Evolutionary conservation across 2,113 vertebrate species (phyloP).

Genomic region (Spea bombifrons): DNA sequence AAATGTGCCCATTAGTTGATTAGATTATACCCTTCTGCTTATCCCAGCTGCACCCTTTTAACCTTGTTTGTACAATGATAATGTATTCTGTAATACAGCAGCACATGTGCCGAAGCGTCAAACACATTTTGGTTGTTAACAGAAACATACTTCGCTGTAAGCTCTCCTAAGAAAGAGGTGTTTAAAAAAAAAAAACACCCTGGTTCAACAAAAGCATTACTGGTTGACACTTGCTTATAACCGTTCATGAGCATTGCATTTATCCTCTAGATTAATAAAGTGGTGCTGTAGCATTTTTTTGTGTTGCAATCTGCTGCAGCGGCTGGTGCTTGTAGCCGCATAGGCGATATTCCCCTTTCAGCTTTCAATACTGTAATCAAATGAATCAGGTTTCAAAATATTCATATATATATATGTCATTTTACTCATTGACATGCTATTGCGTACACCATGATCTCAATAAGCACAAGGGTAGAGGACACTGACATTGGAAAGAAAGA

Average conservation of each 20-base stretch:
- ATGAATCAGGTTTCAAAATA: neutral
- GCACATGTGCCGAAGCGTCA: constrained; percentile 22
- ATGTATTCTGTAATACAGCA: constrained; percentile 29
- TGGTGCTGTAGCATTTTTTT: constrained; percentile 15
- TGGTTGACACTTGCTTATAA: constrained; percentile 26
- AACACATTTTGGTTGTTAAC: constrained; percentile 13
- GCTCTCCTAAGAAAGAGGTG: constrained; percentile 28
- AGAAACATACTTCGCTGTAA: constrained; percentile 20
- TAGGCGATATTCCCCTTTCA: neutral
- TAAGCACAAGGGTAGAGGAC: neutral
- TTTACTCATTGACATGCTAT: neutral
- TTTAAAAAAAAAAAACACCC: constrained; percentile 1
- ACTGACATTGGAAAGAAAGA: neutral
- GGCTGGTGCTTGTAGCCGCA: neutral
- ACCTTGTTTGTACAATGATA: constrained; percentile 41
- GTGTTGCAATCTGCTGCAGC: constrained; percentile 2
- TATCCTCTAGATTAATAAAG: constrained; percentile 25
- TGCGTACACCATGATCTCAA: neutral
- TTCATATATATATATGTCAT: neutral
- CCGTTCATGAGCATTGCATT: constrained; percentile 20
- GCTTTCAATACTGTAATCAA: neutral
- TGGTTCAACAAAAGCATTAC: constrained; percentile 32
- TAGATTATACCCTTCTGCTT: constrained; percentile 40
- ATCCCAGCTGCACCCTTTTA: constrained; percentile 40
- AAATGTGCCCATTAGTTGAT: constrained; percentile 43